These are phyloP conservation scores for Subacronicta megacephala DNA, from an alignment of 2,888 invertebrate species.

Conservation along the genomic window DNA sequence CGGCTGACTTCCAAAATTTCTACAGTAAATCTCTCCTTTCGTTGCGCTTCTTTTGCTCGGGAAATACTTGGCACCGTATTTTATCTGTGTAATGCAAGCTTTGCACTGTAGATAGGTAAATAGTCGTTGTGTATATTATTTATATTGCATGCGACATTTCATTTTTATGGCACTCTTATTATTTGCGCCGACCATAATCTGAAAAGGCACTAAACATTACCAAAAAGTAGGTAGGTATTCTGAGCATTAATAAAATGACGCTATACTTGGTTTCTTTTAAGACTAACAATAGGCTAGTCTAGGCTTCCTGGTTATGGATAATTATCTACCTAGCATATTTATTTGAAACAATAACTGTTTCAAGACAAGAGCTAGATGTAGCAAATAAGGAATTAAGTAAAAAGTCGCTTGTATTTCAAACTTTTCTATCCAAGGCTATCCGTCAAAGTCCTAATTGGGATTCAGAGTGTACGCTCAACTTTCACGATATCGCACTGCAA, in stretches of 20 bases:
- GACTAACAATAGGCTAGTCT: too few relatives aligned
- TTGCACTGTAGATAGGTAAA: constrained; percentile 83
- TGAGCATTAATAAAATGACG: constrained; percentile 14
- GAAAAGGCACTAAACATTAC: constrained; percentile 42
- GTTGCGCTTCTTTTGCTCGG: constrained; percentile 85
- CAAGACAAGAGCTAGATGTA: background rate
- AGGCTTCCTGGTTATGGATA: constrained; percentile 4
- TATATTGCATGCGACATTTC: constrained; percentile 60
- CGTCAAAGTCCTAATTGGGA: constrained; percentile 68
- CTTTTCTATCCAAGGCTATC: constrained; percentile 41
- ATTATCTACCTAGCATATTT: background rate
- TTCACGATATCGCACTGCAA: constrained; percentile 74
- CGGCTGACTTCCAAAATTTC: constrained; percentile 89
- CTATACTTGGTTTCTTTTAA: constrained; percentile 8
- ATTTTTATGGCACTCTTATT: constrained; percentile 57
- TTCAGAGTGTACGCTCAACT: constrained; percentile 70
- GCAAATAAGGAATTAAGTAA: constrained; percentile 3
- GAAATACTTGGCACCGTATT: constrained; percentile 87
- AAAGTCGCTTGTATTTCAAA: background rate
- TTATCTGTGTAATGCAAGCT: constrained; percentile 86
- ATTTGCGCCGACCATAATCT: constrained; percentile 47
- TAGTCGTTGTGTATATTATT: constrained; percentile 66
- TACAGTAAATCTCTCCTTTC: constrained; percentile 84
- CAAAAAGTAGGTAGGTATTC: constrained; percentile 13
- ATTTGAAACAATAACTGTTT: background rate